Conservation (phyloP, 2,113 vertebrate species). For the Pycnonotus jocosus region DNA sequence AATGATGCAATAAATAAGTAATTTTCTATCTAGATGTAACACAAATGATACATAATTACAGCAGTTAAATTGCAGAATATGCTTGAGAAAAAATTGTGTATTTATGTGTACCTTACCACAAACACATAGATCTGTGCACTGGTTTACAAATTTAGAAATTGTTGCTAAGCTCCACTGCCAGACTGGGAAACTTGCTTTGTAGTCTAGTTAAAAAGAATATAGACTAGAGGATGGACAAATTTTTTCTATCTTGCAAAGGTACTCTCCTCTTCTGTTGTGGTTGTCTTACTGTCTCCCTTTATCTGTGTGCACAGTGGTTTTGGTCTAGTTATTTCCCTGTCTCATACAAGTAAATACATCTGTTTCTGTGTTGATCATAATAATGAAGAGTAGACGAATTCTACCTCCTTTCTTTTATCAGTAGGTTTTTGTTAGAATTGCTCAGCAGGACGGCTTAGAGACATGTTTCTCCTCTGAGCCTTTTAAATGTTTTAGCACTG, state of each 20-base stretch:
- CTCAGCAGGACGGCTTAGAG: background rate
- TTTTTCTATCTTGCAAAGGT: background rate
- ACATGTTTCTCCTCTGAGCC: background rate
- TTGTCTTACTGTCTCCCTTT: background rate
- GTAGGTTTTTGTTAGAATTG: background rate
- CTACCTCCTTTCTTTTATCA: background rate
- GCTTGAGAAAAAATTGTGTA: background rate
- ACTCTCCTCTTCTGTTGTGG: background rate
- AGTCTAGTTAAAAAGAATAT: background rate
- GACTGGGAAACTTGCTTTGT: background rate
- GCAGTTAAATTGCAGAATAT: background rate
- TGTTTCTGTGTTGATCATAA: background rate
- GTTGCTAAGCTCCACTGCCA: background rate
- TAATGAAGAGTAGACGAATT: background rate
- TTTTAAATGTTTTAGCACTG: background rate
- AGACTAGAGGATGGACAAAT: background rate
- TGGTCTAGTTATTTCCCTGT: background rate
- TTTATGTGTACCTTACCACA: background rate
- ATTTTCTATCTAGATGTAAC: background rate
- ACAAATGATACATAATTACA: background rate
- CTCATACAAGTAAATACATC: background rate
- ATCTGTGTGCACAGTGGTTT: background rate
- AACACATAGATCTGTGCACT: background rate
- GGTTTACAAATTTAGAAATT: background rate
- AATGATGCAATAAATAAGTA: background rate